Evolutionary conservation across 2,888 invertebrate genomes (phyloP).

Genomic region (Mycalesis mineus): DNA sequence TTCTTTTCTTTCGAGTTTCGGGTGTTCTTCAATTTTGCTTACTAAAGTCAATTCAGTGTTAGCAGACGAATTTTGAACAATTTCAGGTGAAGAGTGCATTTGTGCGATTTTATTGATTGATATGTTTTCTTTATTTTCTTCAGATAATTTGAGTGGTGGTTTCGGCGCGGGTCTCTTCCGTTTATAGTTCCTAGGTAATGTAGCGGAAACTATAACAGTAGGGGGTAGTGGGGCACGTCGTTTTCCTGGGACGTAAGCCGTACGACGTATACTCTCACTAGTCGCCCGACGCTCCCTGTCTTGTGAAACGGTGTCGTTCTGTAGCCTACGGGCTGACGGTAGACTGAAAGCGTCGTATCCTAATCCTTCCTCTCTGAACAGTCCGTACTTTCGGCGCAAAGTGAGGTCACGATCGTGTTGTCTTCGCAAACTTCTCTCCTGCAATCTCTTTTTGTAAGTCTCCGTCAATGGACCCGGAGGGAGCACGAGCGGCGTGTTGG

Average conservation of each 20-base stretch:
- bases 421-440: conserved; percentile 77
- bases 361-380: conserved; percentile 46
- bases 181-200: conserved; percentile 51
- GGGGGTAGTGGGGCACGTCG: conserved; percentile 86
- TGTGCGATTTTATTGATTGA: conserved; percentile 26
- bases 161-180: conserved; percentile 77
- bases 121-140: conserved; percentile 39
- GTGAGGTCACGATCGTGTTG: conserved; percentile 80
- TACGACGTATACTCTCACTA: conserved; percentile 80
- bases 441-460: conserved; percentile 80
- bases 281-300: conserved; percentile 74
- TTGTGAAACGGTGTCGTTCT: conserved; percentile 32
- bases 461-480: conserved; percentile 79
- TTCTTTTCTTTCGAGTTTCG: conserved; percentile 44
- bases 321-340: conserved; percentile 43
- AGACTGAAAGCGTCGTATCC: conserved; percentile 64
- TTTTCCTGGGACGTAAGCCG: conserved; percentile 86
- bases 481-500: conserved; percentile 55
- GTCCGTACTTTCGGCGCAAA: conserved; percentile 81
- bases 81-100: conserved; percentile 41
- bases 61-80: conserved; percentile 24
- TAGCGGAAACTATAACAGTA: conserved; percentile 48
- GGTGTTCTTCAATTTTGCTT: conserved; percentile 50
- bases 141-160: conserved; percentile 56
- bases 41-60: conserved; percentile 33